Evolutionary conservation across 2,888 invertebrate genomes (phyloP).

Genomic region (Chorisops tibialis): DNA sequence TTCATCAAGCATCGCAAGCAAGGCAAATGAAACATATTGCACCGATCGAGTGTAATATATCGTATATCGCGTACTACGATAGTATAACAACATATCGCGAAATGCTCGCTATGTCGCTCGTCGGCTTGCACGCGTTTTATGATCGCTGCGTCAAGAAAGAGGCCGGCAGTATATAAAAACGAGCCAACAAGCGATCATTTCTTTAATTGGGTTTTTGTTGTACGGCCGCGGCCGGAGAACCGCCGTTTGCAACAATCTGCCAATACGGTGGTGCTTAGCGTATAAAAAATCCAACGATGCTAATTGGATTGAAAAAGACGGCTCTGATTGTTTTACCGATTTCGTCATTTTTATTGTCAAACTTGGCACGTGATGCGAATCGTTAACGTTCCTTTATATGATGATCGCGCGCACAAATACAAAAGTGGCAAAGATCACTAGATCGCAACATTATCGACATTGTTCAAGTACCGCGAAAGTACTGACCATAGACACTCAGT

Average conservation of each 20-base stretch:
- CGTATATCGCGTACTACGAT: no score
- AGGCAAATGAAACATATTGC: slow-evolving; percentile 18
- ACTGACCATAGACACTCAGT: not conserved
- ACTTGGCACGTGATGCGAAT: slow-evolving; percentile 38
- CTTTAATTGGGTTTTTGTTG: slow-evolving; percentile 34
- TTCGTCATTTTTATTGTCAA: slow-evolving; percentile 38
- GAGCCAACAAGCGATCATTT: slow-evolving; percentile 31
- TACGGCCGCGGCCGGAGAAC: not conserved
- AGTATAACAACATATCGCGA: no score
- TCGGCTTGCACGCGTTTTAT: slow-evolving; percentile 11
- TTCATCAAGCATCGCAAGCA: slow-evolving; percentile 3
- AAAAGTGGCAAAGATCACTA: slow-evolving; percentile 9
- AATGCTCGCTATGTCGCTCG: no score
- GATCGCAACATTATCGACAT: slow-evolving; percentile 2
- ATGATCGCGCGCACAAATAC: not conserved
- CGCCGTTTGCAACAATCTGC: not conserved
- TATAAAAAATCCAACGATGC: slow-evolving; percentile 31
- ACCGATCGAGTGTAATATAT: slow-evolving; percentile 2
- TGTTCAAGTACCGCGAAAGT: not conserved
- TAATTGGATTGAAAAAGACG: slow-evolving; percentile 36
- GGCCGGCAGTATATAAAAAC: slow-evolving; percentile 27
- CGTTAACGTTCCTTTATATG: slow-evolving; percentile 18
- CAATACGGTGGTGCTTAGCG: slow-evolving; percentile 1
- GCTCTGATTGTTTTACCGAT: slow-evolving; percentile 35
- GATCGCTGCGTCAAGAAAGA: slow-evolving; percentile 16